Conservation (phyloP, 2,888 invertebrate species). For the Sinodicranocentrus sp. region DNA sequence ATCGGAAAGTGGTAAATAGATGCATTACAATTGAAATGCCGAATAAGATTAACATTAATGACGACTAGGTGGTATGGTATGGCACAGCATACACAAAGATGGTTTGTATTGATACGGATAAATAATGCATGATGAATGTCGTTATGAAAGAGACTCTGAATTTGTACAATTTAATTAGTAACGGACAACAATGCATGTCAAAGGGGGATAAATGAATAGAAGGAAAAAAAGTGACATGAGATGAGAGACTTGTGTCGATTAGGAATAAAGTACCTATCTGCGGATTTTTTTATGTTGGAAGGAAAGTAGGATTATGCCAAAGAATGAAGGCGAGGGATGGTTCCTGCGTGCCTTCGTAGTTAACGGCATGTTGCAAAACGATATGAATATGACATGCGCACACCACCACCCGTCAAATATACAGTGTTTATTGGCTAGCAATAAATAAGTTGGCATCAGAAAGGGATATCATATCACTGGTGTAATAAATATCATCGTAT, state of each 20-base stretch:
- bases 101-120: slow-evolving; percentile 18
- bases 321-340: background rate
- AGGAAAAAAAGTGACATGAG: background rate
- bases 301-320: background rate
- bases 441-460: slow-evolving; percentile 39
- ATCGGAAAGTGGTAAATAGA: slow-evolving; percentile 38
- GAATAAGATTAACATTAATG: slow-evolving; percentile 42
- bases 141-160: slow-evolving; percentile 16
- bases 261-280: background rate
- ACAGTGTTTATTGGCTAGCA: slow-evolving; percentile 9
- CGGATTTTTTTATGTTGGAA: slow-evolving; percentile 14
- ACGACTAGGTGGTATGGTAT: background rate
- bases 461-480: slow-evolving; percentile 7
- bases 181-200: slow-evolving; percentile 36
- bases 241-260: no score
- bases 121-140: slow-evolving; percentile 3
- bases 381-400: no score
- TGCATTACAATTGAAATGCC: slow-evolving; percentile 33
- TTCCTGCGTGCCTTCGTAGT: slow-evolving; percentile 8
- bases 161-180: slow-evolving; percentile 54
- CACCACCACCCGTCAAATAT: background rate
- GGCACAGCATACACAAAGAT: slow-evolving; percentile 1
- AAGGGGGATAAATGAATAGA: background rate
- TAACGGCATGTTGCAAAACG: slow-evolving; percentile 12
- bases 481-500: slow-evolving; percentile 12